Evolutionary conservation across 2,888 invertebrate species (phyloP).

Genomic region (Minunthozetes semirufus): DNA sequence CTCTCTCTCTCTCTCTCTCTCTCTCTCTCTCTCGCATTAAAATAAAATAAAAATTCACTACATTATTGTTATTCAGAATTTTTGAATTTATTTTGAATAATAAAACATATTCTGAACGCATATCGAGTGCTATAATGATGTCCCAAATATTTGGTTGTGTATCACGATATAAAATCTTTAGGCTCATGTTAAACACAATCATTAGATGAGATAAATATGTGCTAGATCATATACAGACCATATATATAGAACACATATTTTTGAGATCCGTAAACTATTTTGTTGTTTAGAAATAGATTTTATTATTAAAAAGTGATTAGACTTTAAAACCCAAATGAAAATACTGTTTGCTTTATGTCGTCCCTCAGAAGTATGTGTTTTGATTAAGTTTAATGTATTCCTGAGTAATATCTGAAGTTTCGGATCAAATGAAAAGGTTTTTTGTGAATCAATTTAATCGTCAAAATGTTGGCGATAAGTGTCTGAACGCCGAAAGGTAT

Average conservation of each 20-base stretch:
- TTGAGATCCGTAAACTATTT: background rate
- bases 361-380: background rate
- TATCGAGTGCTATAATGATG: too few relatives aligned
- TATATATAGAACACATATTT: background rate
- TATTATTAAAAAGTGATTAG: too few relatives aligned
- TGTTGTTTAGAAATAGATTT: too few relatives aligned
- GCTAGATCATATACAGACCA: background rate
- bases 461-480: background rate
- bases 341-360: too few relatives aligned
- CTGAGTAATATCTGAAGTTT: background rate
- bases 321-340: too few relatives aligned
- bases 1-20: background rate
- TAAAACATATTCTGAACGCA: too few relatives aligned
- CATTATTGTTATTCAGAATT: too few relatives aligned
- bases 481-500: background rate
- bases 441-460: background rate
- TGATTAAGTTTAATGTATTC: background rate
- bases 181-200: background rate
- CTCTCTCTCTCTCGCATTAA: background rate
- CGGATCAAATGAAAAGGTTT: background rate
- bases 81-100: too few relatives aligned
- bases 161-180: slow-evolving; percentile 12
- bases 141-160: background rate
- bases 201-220: background rate
- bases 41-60: background rate